Percentiles rank a stretch among this genome's conserved stretches.
phyloP scores from a whole-genome alignment of 2,113 vertebrate species.

The Spheniscus mendiculus region DNA sequence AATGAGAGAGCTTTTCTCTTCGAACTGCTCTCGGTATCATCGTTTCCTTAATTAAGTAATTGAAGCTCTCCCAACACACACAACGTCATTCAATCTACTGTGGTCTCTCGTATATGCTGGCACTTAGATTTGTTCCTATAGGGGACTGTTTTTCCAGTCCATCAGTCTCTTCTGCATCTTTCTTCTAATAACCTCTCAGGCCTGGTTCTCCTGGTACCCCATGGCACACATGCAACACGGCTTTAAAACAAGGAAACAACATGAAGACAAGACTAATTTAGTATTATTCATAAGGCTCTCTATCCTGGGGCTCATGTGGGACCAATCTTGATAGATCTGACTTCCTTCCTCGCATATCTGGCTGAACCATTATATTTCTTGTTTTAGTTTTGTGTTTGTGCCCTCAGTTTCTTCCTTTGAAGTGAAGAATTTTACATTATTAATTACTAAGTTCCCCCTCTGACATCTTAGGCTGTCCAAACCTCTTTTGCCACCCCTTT shows the following conservation, averaged over 20 bases:
- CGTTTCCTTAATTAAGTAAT: slow-evolving; percentile 69
- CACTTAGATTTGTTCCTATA: slow-evolving; percentile 1
- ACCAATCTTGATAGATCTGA: background rate
- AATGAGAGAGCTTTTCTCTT: slow-evolving; percentile 63
- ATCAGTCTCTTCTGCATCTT: slow-evolving; percentile 13
- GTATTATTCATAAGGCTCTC: background rate
- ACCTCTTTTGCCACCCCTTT: background rate
- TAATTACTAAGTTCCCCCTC: background rate
- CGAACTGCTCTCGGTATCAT: slow-evolving; percentile 25
- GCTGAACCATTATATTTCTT: background rate
- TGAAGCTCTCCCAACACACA: slow-evolving; percentile 62
- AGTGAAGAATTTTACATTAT: background rate
- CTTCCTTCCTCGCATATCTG: background rate
- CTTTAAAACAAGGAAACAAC: background rate
- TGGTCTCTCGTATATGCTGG: background rate
- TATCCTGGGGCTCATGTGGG: background rate
- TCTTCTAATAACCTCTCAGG: background rate
- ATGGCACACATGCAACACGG: fast-evolving
- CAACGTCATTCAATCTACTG: slow-evolving; percentile 45
- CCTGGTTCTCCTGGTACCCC: background rate
- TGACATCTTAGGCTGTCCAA: background rate
- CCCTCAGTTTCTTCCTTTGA: background rate
- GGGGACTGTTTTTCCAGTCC: slow-evolving; percentile 7
- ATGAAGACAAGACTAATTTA: background rate
- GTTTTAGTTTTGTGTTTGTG: background rate